Percentiles rank a stretch among this genome's conserved stretches.
Conservation (phyloP, 37 sponge, comb jelly and placozoan genomes). For the Tethya wilhelma region DNA sequence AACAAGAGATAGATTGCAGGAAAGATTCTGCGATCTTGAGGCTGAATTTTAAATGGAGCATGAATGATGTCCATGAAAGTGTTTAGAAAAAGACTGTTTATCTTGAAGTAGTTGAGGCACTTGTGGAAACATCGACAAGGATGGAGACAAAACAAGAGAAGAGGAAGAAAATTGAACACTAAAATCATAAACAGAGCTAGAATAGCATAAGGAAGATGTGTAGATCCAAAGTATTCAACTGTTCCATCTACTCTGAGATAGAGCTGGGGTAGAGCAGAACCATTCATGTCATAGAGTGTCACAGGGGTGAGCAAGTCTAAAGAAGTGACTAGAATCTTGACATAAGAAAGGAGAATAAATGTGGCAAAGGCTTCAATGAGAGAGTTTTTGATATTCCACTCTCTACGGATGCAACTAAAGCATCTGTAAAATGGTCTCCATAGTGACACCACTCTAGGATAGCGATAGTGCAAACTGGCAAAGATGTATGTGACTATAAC, state of each 20-base stretch:
- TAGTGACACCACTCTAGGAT: not conserved
- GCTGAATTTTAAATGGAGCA: not conserved
- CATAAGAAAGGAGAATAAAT: conserved; percentile 18
- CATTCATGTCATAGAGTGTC: conserved; percentile 10
- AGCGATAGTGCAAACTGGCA: not conserved
- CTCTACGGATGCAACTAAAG: not conserved
- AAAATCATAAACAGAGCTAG: conserved; percentile 7
- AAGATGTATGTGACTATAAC: conserved; percentile 6
- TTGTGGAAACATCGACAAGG: conserved; percentile 24
- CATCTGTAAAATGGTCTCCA: not conserved
- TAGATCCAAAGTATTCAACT: not conserved
- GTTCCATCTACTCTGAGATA: conserved; percentile 6
- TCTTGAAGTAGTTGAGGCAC: not conserved
- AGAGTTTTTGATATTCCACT: conserved; percentile 12
- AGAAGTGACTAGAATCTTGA: conserved; percentile 11
- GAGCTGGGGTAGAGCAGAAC: not conserved
- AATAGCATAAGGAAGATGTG: conserved; percentile 11
- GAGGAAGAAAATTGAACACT: conserved; percentile 1
- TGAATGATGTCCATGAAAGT: conserved; percentile 30
- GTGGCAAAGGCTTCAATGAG: conserved; percentile 27
- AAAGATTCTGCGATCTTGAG: conserved; percentile 11
- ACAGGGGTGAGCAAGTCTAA: conserved; percentile 25
- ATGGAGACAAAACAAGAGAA: conserved; percentile 3
- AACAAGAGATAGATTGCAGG: not conserved
- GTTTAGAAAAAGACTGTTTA: not conserved